A percentile compares a stretch with the other conserved stretches of the same genome.
phyloP scores from a whole-genome alignment of 2,113 vertebrate species.

The Chlorodrepanis virens region DNA sequence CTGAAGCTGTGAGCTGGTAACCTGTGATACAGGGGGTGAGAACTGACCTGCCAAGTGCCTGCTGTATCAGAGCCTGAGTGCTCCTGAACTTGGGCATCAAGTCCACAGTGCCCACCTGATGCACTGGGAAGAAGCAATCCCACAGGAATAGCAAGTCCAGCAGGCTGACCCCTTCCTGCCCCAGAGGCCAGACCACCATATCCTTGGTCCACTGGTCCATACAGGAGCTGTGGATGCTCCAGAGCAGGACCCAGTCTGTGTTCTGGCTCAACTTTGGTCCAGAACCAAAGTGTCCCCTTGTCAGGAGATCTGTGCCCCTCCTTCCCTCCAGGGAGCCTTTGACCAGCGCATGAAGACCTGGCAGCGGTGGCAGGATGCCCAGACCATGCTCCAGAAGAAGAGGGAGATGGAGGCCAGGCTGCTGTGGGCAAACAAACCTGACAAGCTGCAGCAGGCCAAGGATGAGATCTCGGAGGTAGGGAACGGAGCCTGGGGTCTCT shows the following conservation, averaged over 20 bases:
- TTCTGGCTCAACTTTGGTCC: neutral
- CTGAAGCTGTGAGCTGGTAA: neutral
- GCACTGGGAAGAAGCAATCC: neutral
- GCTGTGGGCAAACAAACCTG: constrained; percentile 96
- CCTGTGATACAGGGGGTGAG: neutral
- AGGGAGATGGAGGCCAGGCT: constrained; percentile 92
- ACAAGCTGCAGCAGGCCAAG: constrained; percentile 96
- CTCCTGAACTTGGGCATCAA: neutral
- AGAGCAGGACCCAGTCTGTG: neutral
- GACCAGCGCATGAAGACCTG: constrained; percentile 96
- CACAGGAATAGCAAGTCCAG: neutral
- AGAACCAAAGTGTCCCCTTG: neutral
- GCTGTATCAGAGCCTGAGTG: neutral
- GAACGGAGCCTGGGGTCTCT: rapidly evolving
- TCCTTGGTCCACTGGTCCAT: neutral
- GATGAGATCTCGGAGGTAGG: constrained; percentile 93
- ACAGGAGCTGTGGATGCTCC: neutral
- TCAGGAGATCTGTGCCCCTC: neutral
- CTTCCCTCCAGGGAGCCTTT: constrained; percentile 83
- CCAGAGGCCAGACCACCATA: neutral
- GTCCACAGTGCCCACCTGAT: too few species aligned
- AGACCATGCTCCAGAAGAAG: constrained; percentile 91
- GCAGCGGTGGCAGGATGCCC: constrained; percentile 98
- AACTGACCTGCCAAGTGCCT: neutral
- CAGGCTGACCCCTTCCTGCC: neutral